Evolutionary conservation across 2,797 vertebrate genomes (phyloP), one percentile per base, ranked within the genome.

Genomic region (Hapalemur alaotrensis): DNA sequence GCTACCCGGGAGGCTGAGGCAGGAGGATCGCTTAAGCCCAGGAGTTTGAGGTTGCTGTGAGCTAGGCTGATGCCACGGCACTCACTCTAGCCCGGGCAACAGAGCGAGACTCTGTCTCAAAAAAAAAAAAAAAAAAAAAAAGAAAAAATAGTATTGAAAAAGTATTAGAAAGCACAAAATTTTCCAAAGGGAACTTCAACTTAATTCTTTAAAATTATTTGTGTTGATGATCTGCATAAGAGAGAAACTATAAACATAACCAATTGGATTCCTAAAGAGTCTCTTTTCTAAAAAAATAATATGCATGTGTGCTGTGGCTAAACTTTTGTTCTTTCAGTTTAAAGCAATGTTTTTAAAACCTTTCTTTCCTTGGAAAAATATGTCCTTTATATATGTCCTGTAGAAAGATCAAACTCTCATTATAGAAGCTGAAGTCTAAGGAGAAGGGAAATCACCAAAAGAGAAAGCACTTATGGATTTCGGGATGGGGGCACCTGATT

Each of bases 201-300:
- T 91, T 88, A 78, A 59, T 85, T 69, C 12, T n/a, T 28, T 84
- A 92, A 92, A 95, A 95, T 65, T 57, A 85, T 75, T 81, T 93
- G 43, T 81, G 72, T 84, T 93, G 76, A 85, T 59, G 11, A 93
- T 48, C 73, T 43, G 7, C 18, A 50, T 69, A 76, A 43, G 30
- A 57, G 20, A 95, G 67, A 92, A 94, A 81, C 50, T 82, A 43
- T 5, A 88, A 89, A 95, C 85, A 70, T 54, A 50, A 67, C 14
- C 8, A 80, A n/a, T 0, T 87, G 25, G 28, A 92, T 65, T 87
- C 89, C 63, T 25, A 86, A 65, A 43, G 35, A 95, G 41, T 54
- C 35, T 82, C 25, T 85, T 65, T 81, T 30, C 41, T 78, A 57
- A 96, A 96, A 90, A 84, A 85, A 82, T 50, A 70, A 32, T 61